Base-by-base conservation (phyloP, 2,113 vertebrate genomes). In the Ptilonorhynchus violaceus region DNA sequence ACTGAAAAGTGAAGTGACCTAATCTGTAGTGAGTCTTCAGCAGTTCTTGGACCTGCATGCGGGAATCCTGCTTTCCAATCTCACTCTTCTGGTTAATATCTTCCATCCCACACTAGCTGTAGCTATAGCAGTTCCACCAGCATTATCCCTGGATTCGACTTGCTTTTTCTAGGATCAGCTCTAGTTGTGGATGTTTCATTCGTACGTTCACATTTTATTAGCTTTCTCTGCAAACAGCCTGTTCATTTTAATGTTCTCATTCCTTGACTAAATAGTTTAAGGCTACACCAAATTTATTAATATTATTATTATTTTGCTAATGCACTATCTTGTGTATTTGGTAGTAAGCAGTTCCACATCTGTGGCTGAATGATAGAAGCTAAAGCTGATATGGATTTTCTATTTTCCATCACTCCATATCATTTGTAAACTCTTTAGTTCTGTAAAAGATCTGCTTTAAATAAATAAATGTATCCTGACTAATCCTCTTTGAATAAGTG, bases 401-500 rank as follows among this genome's bases (percentile, higher is more conserved):
- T 97, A 91, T 97, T 97, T 97, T 95, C 92, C 89, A 88, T 97
- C 92, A 91, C 78, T 91, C 75, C 73, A 4, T 94, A 95, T 95
- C 89, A 93, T 95, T 97, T 97, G 88, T 97, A 95, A 97, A 97
- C 88, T 96, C 95, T 94, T 98, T 97, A 96, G 95, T 98, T 98
- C 97, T 97, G 91, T 96, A 96, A 98, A 98, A 96, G 95, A 96
- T 89, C 95, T 97, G 88, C 97, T 98, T 97, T 97, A 98, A 97
- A 97, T 97, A 97, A 97, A 97, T 96, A 97, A 97, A 97, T 93
- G 92, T 97, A 98, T 97, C 94, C 88, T 93, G 96, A 95, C 96
- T 97, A 98, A 98, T 98, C 96, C 96, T 96, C 97, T 97, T 96
- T 97, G 92, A 98, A 95, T 98, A 97, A 97, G 97, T 96, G 95